These are phyloP conservation scores for Spinibarbus caldwelli DNA, from an alignment of 2,797 vertebrate species.

Conservation along the genomic window DNA sequence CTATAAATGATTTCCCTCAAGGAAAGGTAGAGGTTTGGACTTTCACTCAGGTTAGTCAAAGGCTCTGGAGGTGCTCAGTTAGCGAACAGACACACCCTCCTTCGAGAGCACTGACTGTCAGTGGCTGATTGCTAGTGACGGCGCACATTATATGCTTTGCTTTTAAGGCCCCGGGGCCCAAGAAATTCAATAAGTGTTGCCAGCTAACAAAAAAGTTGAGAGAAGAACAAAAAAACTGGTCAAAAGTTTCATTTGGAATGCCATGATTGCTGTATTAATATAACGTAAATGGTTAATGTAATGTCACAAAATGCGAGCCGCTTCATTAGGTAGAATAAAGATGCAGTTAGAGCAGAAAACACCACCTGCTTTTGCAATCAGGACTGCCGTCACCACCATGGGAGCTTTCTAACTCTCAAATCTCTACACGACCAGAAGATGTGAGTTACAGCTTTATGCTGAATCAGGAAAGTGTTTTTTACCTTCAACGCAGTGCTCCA, in stretches of 20 bases:
- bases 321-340: constrained; percentile 8
- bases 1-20: constrained; percentile 65
- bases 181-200: constrained; percentile 13
- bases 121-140: constrained; percentile 7
- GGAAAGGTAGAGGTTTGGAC: constrained; percentile 65
- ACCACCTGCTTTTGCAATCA: constrained; percentile 28
- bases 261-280: constrained; percentile 8
- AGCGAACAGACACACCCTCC: constrained; percentile 61
- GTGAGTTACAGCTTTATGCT: neutral
- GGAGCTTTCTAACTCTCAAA: constrained; percentile 25
- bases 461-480: constrained; percentile 54
- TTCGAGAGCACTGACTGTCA: constrained; percentile 42
- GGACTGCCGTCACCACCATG: neutral
- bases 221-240: neutral
- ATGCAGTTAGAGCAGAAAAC: constrained; percentile 21
- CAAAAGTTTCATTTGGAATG: neutral
- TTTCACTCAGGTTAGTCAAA: constrained; percentile 55
- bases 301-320: neutral
- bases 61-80: constrained; percentile 63
- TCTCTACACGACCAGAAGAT: neutral
- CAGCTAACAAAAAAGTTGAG: neutral
- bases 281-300: constrained; percentile 11
- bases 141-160: constrained; percentile 29
- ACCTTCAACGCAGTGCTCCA: constrained; percentile 98
- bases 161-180: constrained; percentile 32